Percentiles rank a stretch among this genome's conserved stretches.
phyloP scores from a whole-genome alignment of 2,888 invertebrate species.

The Tachina grossa region DNA sequence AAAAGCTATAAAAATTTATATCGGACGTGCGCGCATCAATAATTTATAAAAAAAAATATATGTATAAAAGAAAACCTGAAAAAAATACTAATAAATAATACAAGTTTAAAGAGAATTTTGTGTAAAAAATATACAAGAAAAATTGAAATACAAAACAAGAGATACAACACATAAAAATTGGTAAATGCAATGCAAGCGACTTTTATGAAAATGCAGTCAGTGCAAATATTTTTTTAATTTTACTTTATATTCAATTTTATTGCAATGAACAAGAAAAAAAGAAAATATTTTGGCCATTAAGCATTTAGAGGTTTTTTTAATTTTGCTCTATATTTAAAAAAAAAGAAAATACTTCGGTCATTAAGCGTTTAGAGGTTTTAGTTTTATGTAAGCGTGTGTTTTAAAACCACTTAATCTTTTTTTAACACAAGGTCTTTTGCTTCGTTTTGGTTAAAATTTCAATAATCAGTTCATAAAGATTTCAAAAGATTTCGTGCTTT shows the following conservation, averaged over 20 bases:
- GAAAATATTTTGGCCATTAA: conserved; percentile 13
- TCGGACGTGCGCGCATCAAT: conserved; percentile 22
- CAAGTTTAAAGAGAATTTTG: conserved; percentile 10
- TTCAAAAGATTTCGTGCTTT: too few relatives aligned
- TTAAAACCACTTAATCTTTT: conserved; percentile 2
- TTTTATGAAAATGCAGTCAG: conserved; percentile 9
- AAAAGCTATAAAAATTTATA: conserved; percentile 23
- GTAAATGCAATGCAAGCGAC: conserved; percentile 35
- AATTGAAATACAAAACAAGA: background rate
- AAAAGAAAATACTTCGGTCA: conserved; percentile 6
- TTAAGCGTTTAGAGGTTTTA: conserved; percentile 14
- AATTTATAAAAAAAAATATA: conserved; percentile 11
- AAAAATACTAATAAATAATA: conserved; percentile 1
- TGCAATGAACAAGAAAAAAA: background rate
- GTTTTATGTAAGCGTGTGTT: background rate
- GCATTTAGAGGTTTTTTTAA: background rate
- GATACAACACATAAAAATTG: conserved; percentile 41
- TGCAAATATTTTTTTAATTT: conserved; percentile 32
- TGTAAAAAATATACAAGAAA: background rate
- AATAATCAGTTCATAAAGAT: conserved; percentile 11
- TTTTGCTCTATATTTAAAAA: background rate
- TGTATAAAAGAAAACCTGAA: background rate
- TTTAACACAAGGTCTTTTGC: conserved; percentile 36
- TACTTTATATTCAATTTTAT: background rate
- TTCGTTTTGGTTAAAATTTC: background rate